Evolutionary conservation across 2,888 invertebrate species (phyloP).

Genomic region (Dermolepida albohirtum): DNA sequence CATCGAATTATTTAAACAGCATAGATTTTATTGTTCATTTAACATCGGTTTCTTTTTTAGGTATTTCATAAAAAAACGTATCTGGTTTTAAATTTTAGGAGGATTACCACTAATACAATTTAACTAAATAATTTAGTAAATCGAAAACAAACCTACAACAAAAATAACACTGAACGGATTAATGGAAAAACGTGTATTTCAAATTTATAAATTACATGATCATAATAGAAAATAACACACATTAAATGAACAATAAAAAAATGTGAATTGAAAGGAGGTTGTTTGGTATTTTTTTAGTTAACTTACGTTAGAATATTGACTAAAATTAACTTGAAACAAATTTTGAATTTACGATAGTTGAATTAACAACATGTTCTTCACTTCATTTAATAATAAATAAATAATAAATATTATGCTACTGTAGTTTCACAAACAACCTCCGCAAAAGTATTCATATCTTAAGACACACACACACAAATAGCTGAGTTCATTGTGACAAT

Average conservation of each 20-base stretch:
- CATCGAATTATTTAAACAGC: background rate
- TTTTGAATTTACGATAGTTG: background rate
- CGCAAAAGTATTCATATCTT: constrained; percentile 15
- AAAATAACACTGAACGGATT: constrained; percentile 22
- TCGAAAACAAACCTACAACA: constrained; percentile 14
- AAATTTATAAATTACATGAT: constrained; percentile 28
- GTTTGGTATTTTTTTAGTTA: constrained; percentile 16
- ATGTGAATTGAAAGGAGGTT: constrained; percentile 17
- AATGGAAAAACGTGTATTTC: constrained; percentile 29
- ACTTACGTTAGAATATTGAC: background rate
- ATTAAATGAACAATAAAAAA: constrained; percentile 38
- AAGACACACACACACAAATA: constrained; percentile 23
- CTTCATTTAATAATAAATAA: background rate
- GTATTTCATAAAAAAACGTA: background rate
- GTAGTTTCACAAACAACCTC: constrained; percentile 25
- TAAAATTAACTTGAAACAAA: background rate
- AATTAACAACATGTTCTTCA: background rate
- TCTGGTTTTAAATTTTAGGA: background rate
- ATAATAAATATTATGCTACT: background rate
- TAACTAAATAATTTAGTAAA: background rate
- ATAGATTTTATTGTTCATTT: constrained; percentile 37
- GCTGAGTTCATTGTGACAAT: constrained; percentile 14
- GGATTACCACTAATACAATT: background rate
- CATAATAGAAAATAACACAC: constrained; percentile 25
- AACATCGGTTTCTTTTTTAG: background rate